Evolutionary conservation across 2,888 invertebrate genomes (phyloP).

Genomic region (Aproaerema taeniolella): DNA sequence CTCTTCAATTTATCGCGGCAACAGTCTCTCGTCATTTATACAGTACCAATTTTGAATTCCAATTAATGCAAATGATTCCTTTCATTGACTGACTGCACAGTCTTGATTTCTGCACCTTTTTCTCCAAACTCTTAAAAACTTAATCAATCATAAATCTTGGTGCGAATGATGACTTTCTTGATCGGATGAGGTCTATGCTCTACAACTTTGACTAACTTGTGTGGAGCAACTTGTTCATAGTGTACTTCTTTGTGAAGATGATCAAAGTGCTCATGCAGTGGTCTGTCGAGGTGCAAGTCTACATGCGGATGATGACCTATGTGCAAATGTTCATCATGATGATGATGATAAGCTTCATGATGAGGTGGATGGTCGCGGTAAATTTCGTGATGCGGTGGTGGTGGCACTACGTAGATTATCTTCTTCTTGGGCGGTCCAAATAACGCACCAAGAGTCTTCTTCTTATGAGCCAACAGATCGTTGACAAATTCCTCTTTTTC

Average conservation of each 20-base stretch:
- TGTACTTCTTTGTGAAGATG: conserved; percentile 2
- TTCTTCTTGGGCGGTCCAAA: conserved; percentile 1
- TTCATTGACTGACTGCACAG: too few relatives aligned
- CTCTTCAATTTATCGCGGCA: too few relatives aligned
- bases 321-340: too few relatives aligned
- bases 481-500: conserved; percentile 5
- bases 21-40: too few relatives aligned
- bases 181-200: conserved; percentile 2
- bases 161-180: conserved; percentile 6
- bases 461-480: conserved; percentile 1
- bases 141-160: conserved; percentile 5
- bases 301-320: too few relatives aligned
- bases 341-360: too few relatives aligned
- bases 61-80: too few relatives aligned
- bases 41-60: too few relatives aligned
- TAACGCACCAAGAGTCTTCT: not conserved
- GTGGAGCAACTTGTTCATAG: conserved; percentile 4
- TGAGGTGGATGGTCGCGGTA: not conserved
- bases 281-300: not conserved
- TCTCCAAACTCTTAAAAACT: not conserved
- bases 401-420: conserved; percentile 4
- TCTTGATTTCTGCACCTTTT: too few relatives aligned
- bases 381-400: not conserved
- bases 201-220: conserved; percentile 5
- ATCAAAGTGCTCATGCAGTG: not conserved